Percentiles rank a stretch among this genome's conserved stretches.
Evolutionary conservation across 2,113 vertebrate genomes (phyloP).

Genomic region (Nematolebias whitei): DNA sequence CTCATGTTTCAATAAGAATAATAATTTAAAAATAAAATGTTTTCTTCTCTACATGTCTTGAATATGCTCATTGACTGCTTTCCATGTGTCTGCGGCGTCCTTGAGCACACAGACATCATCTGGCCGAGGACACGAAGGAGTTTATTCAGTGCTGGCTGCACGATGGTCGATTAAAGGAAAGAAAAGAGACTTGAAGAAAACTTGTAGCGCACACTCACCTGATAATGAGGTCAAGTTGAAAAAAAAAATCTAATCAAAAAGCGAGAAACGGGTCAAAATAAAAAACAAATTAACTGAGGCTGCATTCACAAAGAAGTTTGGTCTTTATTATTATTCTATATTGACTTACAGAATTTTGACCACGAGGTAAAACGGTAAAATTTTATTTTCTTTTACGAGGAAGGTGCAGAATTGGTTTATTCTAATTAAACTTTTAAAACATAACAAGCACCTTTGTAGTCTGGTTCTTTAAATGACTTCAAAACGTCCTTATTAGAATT

Average conservation of each 20-base stretch:
- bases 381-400: no score
- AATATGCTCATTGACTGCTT: constrained; percentile 38
- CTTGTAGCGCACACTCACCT: constrained; percentile 1
- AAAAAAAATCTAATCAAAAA: background rate
- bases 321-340: no score
- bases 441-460: no score
- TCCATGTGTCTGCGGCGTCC: constrained; percentile 39
- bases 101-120: constrained; percentile 50
- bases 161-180: constrained; percentile 10
- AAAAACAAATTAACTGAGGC: background rate
- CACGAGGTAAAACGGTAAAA: no score
- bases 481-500: no score
- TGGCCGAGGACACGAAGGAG: constrained; percentile 30
- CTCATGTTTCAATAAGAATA: constrained; percentile 15
- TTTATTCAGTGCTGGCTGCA: constrained; percentile 36
- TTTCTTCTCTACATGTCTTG: constrained; percentile 11
- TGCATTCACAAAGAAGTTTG: background rate
- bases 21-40: background rate
- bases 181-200: constrained; percentile 6
- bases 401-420: no score
- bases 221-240: background rate
- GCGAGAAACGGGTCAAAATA: background rate
- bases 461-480: no score
- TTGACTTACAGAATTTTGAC: background rate
- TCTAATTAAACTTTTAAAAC: no score